Percentiles rank a stretch among this genome's conserved stretches.
Conservation (phyloP, 2,797 vertebrate species). For the Falco columbarius region DNA sequence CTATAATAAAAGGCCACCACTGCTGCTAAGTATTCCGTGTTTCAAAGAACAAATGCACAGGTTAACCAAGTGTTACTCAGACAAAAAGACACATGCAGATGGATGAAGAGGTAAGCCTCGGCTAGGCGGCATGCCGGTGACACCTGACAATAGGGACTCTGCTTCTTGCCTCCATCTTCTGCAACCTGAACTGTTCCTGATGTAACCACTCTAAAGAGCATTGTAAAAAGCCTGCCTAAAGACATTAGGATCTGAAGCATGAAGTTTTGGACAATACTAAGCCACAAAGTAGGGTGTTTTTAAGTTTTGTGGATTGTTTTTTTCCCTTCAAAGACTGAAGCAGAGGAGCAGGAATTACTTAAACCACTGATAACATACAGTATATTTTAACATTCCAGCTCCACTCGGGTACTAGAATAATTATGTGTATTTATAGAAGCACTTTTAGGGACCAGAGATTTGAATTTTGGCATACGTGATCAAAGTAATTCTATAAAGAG, state of each 20-base stretch:
- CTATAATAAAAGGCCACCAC: background rate
- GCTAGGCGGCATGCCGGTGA: background rate
- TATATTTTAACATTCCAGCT: conserved; percentile 23
- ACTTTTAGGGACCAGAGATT: conserved; percentile 13
- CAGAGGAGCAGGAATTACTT: conserved; percentile 3
- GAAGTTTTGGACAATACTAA: background rate
- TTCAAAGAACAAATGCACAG: background rate
- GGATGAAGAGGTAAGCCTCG: background rate
- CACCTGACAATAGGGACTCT: background rate
- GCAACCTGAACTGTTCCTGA: background rate
- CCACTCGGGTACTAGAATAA: conserved; percentile 8
- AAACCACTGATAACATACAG: background rate
- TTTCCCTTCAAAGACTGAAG: background rate
- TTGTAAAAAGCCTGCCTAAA: background rate
- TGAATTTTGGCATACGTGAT: conserved; percentile 32
- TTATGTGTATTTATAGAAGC: conserved; percentile 20
- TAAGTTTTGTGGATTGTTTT: background rate
- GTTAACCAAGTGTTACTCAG: background rate
- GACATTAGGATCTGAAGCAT: background rate
- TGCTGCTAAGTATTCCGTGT: background rate
- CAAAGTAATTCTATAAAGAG: conserved; percentile 48
- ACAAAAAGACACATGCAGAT: background rate
- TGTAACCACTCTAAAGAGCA: background rate
- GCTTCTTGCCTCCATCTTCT: background rate
- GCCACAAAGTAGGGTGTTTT: background rate